Conservation (phyloP, 23 tunicate genomes). For the Trididemnum nubilum region DNA sequence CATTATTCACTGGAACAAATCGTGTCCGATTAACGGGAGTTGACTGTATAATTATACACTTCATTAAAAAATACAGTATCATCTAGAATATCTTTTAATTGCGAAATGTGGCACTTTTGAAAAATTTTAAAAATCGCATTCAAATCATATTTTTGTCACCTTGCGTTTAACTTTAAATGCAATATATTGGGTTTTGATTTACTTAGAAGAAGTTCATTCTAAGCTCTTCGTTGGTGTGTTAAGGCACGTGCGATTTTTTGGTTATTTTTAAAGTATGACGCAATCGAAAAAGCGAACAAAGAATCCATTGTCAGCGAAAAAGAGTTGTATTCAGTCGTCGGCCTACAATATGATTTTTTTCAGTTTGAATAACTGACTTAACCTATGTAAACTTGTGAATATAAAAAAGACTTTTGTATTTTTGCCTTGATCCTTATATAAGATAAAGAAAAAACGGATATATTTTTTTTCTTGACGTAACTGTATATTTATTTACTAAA, state of each 20-base stretch:
- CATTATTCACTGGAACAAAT: too few relatives aligned
- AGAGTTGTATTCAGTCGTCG: neutral
- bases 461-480: neutral
- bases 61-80: too few relatives aligned
- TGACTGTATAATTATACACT: too few relatives aligned
- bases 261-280: neutral
- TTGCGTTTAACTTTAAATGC: too few relatives aligned
- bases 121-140: too few relatives aligned
- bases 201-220: too few relatives aligned
- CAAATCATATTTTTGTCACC: too few relatives aligned
- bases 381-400: neutral
- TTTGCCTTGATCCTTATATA: neutral
- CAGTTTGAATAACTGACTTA: neutral
- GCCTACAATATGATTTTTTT: neutral
- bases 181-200: too few relatives aligned
- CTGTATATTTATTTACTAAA: neutral
- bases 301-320: neutral
- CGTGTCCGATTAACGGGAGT: too few relatives aligned
- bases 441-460: neutral
- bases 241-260: neutral
- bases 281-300: neutral
- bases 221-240: too few relatives aligned
- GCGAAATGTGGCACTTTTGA: too few relatives aligned
- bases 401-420: neutral
- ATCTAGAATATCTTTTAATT: too few relatives aligned